Conservation (phyloP, 1,140 invertebrate species). For the Caenorhabditis remanei region DNA sequence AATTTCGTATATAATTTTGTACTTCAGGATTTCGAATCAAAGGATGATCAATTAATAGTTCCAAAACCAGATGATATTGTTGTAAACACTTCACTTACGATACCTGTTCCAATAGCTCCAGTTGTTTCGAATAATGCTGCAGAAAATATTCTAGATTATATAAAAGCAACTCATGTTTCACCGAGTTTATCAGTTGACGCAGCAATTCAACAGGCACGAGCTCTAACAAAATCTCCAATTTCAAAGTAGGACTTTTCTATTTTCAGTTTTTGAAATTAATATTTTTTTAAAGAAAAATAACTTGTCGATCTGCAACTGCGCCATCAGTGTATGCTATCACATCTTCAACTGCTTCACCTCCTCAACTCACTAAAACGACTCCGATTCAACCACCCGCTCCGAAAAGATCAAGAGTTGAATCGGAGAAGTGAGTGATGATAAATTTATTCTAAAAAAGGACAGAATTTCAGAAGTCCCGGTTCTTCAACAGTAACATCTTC, state of each 20-base stretch:
- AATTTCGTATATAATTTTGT: not conserved
- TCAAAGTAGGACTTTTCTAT: not conserved
- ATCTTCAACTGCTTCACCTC: slow-evolving; percentile 36
- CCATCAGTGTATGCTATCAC: slow-evolving; percentile 36
- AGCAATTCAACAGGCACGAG: slow-evolving; percentile 28
- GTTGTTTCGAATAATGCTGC: not conserved
- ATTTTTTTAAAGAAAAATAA: not conserved
- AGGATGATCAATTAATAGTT: not conserved
- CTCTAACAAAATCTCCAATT: slow-evolving; percentile 16
- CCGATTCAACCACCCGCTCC: slow-evolving; percentile 17
- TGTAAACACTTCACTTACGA: not conserved
- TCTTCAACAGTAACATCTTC: slow-evolving; percentile 1
- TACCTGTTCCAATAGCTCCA: slow-evolving; percentile 12
- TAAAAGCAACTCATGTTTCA: slow-evolving; percentile 1
- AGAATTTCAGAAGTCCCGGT: slow-evolving; percentile 11
- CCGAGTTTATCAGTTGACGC: slow-evolving; percentile 32
- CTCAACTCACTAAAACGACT: slow-evolving; percentile 5
- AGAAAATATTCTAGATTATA: slow-evolving; percentile 38
- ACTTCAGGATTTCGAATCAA: slow-evolving; percentile 12
- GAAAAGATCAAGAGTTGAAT: slow-evolving; percentile 35
- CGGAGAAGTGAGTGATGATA: not conserved
- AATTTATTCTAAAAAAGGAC: not conserved
- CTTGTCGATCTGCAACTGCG: not conserved
- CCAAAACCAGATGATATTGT: not conserved
- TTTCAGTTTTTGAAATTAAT: too few relatives aligned